phyloP scores from a whole-genome alignment of 1,140 invertebrate species.

The Drosophila sturtevanti region DNA sequence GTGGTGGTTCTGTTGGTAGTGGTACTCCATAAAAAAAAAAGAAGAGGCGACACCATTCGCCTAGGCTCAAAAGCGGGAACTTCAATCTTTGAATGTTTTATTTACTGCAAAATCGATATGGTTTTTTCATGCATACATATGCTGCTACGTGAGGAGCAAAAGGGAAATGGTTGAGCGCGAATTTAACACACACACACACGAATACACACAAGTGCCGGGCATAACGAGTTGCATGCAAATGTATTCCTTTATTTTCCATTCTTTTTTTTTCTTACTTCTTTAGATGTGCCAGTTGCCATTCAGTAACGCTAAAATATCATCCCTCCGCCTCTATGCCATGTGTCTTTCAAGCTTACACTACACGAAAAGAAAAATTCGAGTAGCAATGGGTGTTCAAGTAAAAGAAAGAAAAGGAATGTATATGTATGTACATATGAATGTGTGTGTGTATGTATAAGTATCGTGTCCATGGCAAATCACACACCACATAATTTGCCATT shows the following conservation, averaged over 20 bases:
- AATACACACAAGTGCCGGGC: slow-evolving; percentile 75
- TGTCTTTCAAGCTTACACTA: slow-evolving; percentile 33
- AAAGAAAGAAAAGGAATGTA: slow-evolving; percentile 24
- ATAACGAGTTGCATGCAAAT: slow-evolving; percentile 80
- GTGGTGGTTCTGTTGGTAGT: not conserved
- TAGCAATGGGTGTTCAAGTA: slow-evolving; percentile 23
- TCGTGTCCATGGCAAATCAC: slow-evolving; percentile 73
- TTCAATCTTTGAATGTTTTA: slow-evolving; percentile 80
- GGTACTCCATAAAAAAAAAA: slow-evolving; percentile 73
- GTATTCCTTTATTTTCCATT: slow-evolving; percentile 28
- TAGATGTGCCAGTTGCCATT: slow-evolving; percentile 19
- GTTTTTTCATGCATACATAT: slow-evolving; percentile 51
- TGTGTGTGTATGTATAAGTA: slow-evolving; percentile 27
- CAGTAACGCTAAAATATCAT: slow-evolving; percentile 58
- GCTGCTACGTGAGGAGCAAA: slow-evolving; percentile 14
- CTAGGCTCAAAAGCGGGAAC: slow-evolving; percentile 79
- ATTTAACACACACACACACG: slow-evolving; percentile 77
- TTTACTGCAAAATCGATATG: slow-evolving; percentile 80
- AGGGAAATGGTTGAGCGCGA: slow-evolving; percentile 25
- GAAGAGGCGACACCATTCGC: slow-evolving; percentile 76
- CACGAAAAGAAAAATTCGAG: slow-evolving; percentile 57
- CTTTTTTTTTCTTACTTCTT: slow-evolving; percentile 26
- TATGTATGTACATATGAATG: slow-evolving; percentile 16
- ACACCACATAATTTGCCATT: slow-evolving; percentile 79
- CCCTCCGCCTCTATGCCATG: slow-evolving; percentile 27